phyloP scores from a whole-genome alignment of 2,888 invertebrate genomes.

The Cryptosula pallasiana region DNA sequence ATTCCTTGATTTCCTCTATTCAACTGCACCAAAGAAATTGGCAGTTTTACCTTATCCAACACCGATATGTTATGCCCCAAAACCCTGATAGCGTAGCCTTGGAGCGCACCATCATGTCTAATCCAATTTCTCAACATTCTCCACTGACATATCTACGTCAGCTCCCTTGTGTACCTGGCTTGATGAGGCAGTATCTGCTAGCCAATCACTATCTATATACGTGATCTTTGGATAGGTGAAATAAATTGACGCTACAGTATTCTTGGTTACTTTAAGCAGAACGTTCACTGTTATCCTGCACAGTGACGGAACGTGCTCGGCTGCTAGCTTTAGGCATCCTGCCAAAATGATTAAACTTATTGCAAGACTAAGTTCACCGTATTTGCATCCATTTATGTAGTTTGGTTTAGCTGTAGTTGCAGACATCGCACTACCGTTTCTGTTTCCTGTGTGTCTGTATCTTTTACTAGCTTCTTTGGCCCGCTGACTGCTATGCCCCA shows the following conservation, averaged over 20 bases:
- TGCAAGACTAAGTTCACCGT: neutral
- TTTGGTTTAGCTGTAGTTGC: neutral
- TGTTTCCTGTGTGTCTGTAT: neutral
- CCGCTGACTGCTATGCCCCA: conserved; percentile 10
- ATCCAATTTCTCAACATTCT: neutral
- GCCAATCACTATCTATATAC: neutral
- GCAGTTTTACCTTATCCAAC: conserved; percentile 1
- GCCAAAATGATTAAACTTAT: conserved; percentile 1
- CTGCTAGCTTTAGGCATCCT: neutral
- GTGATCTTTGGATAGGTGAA: neutral
- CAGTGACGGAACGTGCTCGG: neutral
- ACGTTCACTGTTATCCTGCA: neutral
- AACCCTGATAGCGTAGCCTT: neutral
- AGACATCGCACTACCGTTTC: neutral
- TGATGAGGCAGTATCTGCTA: neutral
- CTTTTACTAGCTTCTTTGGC: neutral
- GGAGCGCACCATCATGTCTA: neutral
- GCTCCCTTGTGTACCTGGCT: neutral
- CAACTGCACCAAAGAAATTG: neutral
- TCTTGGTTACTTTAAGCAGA: neutral
- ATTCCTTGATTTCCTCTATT: neutral
- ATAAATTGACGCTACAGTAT: neutral
- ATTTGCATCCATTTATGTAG: neutral
- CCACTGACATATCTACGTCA: neutral
- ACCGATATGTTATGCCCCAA: neutral